phyloP scores from a whole-genome alignment of 2,888 invertebrate genomes.

The Dusona sp. region DNA sequence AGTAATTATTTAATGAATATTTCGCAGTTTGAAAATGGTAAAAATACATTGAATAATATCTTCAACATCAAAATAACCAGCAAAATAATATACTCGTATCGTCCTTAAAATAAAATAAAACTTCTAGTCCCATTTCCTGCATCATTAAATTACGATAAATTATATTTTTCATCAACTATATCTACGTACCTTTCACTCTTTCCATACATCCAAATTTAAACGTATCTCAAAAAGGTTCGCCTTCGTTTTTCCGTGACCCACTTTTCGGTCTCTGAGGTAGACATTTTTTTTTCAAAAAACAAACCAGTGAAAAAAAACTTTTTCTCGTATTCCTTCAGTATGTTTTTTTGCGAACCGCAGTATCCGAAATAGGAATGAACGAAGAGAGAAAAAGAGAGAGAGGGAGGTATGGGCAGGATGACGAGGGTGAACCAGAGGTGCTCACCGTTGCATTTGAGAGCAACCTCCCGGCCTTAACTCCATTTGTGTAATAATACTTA shows the following conservation, averaged over 20 bases:
- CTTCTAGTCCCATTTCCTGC: not conserved
- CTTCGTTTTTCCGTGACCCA: conserved; percentile 70
- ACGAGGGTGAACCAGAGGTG: too few relatives aligned
- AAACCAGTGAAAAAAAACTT: conserved; percentile 9
- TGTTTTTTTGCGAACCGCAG: conserved; percentile 53
- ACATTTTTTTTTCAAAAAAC: conserved; percentile 46
- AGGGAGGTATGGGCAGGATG: conserved; percentile 31
- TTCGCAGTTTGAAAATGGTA: not conserved
- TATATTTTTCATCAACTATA: not conserved
- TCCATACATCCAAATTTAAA: conserved; percentile 26
- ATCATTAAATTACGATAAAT: not conserved
- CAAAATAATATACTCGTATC: not conserved
- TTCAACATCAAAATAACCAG: not conserved
- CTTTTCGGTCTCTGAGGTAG: conserved; percentile 53
- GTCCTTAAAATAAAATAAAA: not conserved
- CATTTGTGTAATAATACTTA: not conserved
- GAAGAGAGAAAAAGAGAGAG: conserved; percentile 28
- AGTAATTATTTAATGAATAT: not conserved
- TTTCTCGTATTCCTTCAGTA: conserved; percentile 43
- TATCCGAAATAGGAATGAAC: conserved; percentile 71
- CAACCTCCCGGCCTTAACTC: conserved; percentile 20
- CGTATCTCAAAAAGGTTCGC: conserved; percentile 37
- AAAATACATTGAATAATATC: not conserved
- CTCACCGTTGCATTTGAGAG: not conserved
- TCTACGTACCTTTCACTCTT: not conserved